These are phyloP conservation scores for Nymphalis polychloros DNA, from an alignment of 2,888 invertebrate species.

Conservation along the genomic window DNA sequence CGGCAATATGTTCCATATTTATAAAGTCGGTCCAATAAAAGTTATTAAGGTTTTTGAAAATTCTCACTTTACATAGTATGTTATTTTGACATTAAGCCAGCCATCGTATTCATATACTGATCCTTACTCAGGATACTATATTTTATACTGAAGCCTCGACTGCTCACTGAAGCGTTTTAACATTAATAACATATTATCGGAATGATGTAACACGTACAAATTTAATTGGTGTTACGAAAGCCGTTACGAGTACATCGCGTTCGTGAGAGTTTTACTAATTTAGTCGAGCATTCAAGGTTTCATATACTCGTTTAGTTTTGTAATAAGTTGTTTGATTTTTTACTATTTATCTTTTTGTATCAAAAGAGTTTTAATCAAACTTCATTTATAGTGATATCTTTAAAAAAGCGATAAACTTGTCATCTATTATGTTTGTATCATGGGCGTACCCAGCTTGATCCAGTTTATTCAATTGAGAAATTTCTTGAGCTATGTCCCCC, in stretches of 20 bases:
- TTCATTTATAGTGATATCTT: not conserved
- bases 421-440: too few relatives aligned
- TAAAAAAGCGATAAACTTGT: not conserved
- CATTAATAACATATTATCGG: not conserved
- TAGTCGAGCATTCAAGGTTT: conserved; percentile 24
- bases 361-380: not conserved
- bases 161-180: not conserved
- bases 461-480: too few relatives aligned
- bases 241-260: conserved; percentile 14
- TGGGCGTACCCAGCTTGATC: too few relatives aligned
- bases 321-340: conserved; percentile 12
- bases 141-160: too few relatives aligned
- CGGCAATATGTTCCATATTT: too few relatives aligned
- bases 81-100: too few relatives aligned
- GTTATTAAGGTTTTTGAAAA: too few relatives aligned
- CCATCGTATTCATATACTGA: too few relatives aligned
- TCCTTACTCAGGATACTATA: too few relatives aligned
- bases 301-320: conserved; percentile 17
- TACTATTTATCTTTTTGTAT: not conserved
- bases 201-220: conserved; percentile 20
- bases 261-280: conserved; percentile 24
- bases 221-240: conserved; percentile 25
- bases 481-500: too few relatives aligned
- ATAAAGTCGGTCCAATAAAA: too few relatives aligned
- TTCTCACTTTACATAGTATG: too few relatives aligned